Percentiles rank a stretch among this genome's conserved stretches.
Evolutionary conservation across 2,888 invertebrate genomes (phyloP).

Genomic region (Synanthedon andrenaeformis): DNA sequence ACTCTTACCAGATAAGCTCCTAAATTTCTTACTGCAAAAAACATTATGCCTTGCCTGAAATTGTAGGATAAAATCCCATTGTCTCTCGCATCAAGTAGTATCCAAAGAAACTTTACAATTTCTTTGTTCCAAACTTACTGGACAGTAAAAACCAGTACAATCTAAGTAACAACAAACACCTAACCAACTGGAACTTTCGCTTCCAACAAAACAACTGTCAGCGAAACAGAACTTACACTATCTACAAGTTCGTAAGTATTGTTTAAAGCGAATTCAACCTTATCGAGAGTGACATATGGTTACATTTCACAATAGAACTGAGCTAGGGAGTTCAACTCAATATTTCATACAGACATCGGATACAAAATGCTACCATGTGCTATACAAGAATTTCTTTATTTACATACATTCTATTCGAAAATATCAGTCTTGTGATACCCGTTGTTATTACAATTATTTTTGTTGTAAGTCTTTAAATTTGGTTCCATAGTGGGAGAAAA

Average conservation of each 20-base stretch:
- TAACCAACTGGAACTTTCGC: constrained; percentile 20
- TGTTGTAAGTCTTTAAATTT: too few relatives aligned
- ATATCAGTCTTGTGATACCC: too few relatives aligned
- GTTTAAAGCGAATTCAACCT: constrained; percentile 9
- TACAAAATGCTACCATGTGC: constrained; percentile 17
- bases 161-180: constrained; percentile 32
- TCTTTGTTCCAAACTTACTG: not conserved
- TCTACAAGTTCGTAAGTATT: constrained; percentile 5
- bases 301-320: constrained; percentile 1
- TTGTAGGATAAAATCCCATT: too few relatives aligned
- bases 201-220: constrained; percentile 29
- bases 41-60: too few relatives aligned
- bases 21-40: too few relatives aligned
- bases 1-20: too few relatives aligned
- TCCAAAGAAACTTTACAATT: not conserved
- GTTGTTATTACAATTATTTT: too few relatives aligned
- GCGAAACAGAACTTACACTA: constrained; percentile 17
- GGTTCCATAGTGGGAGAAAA: too few relatives aligned
- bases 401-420: too few relatives aligned
- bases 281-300: constrained; percentile 6
- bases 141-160: not conserved
- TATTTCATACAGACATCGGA: constrained; percentile 38
- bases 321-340: constrained; percentile 23
- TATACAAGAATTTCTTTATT: not conserved
- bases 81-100: not conserved